Conservation (phyloP, 1,140 invertebrate genomes). For the Cotesia chilonis region DNA sequence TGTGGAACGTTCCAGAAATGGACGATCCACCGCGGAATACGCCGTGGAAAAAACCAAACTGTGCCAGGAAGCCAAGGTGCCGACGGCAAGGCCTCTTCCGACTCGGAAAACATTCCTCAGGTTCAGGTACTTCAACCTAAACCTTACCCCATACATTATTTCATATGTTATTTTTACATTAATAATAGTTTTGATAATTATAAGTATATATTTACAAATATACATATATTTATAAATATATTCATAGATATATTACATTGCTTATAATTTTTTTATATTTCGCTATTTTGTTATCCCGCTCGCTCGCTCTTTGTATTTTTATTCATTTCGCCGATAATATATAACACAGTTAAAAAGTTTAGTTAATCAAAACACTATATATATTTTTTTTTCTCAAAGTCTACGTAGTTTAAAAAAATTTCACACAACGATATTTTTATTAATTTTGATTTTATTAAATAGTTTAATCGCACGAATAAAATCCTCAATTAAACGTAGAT, state of each 20-base stretch:
- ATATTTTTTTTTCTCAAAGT: too few relatives aligned
- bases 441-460: too few relatives aligned
- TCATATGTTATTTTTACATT: conserved; percentile 24
- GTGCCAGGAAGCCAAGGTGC: conserved; percentile 65
- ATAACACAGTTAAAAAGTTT: too few relatives aligned
- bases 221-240: too few relatives aligned
- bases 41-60: conserved; percentile 75
- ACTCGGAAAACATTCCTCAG: conserved; percentile 64
- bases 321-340: background rate
- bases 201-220: background rate
- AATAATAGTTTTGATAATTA: background rate
- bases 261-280: conserved; percentile 10
- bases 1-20: conserved; percentile 75
- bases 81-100: conserved; percentile 63
- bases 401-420: too few relatives aligned
- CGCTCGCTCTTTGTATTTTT: background rate
- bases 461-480: background rate
- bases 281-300: conserved; percentile 5
- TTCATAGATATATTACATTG: background rate
- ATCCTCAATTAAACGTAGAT: background rate
- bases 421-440: too few relatives aligned
- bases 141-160: conserved; percentile 55
- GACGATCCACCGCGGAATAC: conserved; percentile 79
- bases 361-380: too few relatives aligned
- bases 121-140: conserved; percentile 63